Conservation (phyloP, 2,797 vertebrate species). For the Coendou prehensilis region DNA sequence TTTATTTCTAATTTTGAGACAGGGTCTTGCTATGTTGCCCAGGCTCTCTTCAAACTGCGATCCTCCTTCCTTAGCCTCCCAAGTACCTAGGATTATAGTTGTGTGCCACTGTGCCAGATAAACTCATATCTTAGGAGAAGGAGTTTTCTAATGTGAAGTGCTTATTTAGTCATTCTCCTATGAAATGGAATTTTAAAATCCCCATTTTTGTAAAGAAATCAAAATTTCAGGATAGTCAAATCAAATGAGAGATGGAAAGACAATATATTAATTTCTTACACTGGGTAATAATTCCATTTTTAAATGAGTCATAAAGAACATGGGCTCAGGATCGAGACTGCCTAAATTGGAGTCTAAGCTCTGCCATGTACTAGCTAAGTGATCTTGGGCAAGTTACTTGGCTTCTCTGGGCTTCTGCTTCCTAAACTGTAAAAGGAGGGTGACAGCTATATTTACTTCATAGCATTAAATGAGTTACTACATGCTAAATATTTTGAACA, state of each 20-base stretch:
- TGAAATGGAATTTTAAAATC: conserved; percentile 27
- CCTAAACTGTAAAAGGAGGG: conserved; percentile 27
- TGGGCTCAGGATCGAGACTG: background rate
- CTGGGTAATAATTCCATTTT: background rate
- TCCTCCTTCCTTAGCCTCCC: background rate
- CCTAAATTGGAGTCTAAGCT: background rate
- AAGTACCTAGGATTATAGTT: background rate
- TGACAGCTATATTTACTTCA: conserved; percentile 1
- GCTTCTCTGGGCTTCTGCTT: conserved; percentile 9
- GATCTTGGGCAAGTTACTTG: background rate
- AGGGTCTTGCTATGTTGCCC: background rate
- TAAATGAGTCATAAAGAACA: background rate
- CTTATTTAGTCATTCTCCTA: background rate
- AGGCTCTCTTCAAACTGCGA: background rate
- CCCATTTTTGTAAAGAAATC: conserved; percentile 31
- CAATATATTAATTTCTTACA: background rate
- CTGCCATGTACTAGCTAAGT: background rate
- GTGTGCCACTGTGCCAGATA: background rate
- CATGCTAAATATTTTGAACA: conserved; percentile 27
- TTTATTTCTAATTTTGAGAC: background rate
- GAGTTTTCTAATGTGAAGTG: background rate
- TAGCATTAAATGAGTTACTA: background rate
- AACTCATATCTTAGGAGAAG: conserved; percentile 1
- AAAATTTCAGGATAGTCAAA: background rate
- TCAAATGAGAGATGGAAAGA: conserved; percentile 11